Base-by-base conservation (phyloP, 2,797 vertebrate species). In the Acropternis orthonyx region DNA sequence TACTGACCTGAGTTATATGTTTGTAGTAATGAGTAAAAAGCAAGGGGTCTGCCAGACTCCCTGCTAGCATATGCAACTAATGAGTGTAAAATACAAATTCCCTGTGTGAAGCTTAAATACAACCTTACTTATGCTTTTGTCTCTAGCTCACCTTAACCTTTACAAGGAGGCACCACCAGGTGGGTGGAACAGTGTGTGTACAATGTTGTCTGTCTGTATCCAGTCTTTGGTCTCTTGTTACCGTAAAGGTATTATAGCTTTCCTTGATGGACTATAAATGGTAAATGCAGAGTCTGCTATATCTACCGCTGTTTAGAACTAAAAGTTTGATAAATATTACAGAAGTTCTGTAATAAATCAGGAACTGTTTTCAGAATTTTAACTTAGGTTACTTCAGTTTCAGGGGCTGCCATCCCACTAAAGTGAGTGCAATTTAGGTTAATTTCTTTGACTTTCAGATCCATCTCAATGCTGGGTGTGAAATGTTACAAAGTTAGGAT, bases 91-190 rank as follows among this genome's bases (percentile, higher is more conserved):
- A 34, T 81, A 28, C 16, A 62, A 82, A 73, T 69, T 49, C 66
- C 14, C 11, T 32, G 5, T 76, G 27, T 88, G 77, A 75, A 74
- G 36, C 44, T 93, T 83, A 83, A 84, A 80, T 91, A 17, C 51
- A 26, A 5, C 82, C 76, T 87, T 94, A 76, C 92, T 76, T 88
- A 76, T 24, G 85, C 80, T 96, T 79, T 92, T 87, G 30, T 65
- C 77, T 90, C 10, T 82, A 92, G 79, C 84, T 75, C 62, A 87
- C 80, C 61, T 93, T 68, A 84, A 78, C 28, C 49, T 88, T 85
- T 90, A 34, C 68, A 55, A 86, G 86, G 89, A 96, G 72, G 55
- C 28, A 82, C 76, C 84, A 76, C 30, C 91, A 93, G 95, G 83
- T 97, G 83, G 90, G 78, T 94, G 79, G 59, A 96, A 67, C 28